A percentile compares a stretch with the other conserved stretches of the same genome.
Evolutionary conservation across 2,797 vertebrate species (phyloP).

Genomic region (Alcedo atthis): DNA sequence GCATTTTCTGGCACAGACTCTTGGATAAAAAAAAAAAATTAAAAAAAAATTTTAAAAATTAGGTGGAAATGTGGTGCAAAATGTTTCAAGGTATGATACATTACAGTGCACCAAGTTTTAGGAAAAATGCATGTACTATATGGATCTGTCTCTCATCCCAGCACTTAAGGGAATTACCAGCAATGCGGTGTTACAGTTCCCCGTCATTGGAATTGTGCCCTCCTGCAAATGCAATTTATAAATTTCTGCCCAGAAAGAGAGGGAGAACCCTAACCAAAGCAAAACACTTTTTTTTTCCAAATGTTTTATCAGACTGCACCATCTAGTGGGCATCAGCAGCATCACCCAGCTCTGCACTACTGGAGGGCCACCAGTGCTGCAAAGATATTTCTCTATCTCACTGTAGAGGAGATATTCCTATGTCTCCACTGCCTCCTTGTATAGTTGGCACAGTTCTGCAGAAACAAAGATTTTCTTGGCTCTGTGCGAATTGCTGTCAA

Average conservation of each 20-base stretch:
- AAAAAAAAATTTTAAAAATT: not conserved
- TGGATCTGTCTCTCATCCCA: not conserved
- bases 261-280: not conserved
- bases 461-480: not conserved
- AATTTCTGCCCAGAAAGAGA: not conserved
- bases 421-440: not conserved
- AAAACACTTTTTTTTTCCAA: fast-evolving
- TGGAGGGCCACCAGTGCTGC: fast-evolving
- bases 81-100: not conserved
- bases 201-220: not conserved
- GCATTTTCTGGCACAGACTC: not conserved
- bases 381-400: fast-evolving
- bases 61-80: not conserved
- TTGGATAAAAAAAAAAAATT: not conserved
- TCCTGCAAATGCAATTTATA: not conserved
- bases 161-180: not conserved
- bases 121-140: not conserved
- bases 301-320: constrained; percentile 57
- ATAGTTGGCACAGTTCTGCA: fast-evolving
- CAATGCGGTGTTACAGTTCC: not conserved
- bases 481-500: not conserved
- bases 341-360: not conserved
- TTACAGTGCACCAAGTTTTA: not conserved
- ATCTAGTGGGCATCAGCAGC: constrained; percentile 69
- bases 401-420: fast-evolving